These are phyloP conservation scores for Orthonevra nobilis DNA, from an alignment of 2,888 invertebrate species.

Conservation along the genomic window DNA sequence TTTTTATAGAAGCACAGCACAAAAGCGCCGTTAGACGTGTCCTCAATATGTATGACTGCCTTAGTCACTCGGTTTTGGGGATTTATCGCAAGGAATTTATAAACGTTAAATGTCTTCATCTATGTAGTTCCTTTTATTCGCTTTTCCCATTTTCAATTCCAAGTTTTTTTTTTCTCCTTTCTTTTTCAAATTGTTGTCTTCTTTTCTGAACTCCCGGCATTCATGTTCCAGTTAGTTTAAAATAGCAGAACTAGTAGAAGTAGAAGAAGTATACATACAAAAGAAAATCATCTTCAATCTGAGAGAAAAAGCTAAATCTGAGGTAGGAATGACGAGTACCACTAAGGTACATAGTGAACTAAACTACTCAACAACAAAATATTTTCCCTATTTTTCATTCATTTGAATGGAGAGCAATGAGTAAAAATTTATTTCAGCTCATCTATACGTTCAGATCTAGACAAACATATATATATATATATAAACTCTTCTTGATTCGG, in stretches of 20 bases:
- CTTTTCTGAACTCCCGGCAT: neutral
- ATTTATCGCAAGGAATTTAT: slow-evolving; percentile 54
- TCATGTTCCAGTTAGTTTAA: no score
- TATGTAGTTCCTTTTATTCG: slow-evolving; percentile 31
- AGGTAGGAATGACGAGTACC: slow-evolving; percentile 8
- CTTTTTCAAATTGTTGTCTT: slow-evolving; percentile 12
- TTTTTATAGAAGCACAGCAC: no score
- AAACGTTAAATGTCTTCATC: slow-evolving; percentile 59
- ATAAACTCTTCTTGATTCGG: slow-evolving; percentile 34
- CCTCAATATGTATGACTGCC: neutral
- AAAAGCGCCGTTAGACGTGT: no score
- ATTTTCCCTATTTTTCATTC: slow-evolving; percentile 62
- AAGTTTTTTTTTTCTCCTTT: neutral
- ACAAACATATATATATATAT: neutral
- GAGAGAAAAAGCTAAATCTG: slow-evolving; percentile 16
- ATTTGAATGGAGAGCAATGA: slow-evolving; percentile 66
- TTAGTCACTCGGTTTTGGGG: slow-evolving; percentile 32
- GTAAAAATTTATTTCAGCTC: slow-evolving; percentile 57
- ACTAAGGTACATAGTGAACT: slow-evolving; percentile 40
- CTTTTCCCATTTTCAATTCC: neutral
- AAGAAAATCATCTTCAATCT: slow-evolving; percentile 60
- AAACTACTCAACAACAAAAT: slow-evolving; percentile 62
- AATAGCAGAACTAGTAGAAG: no score
- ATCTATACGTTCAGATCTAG: slow-evolving; percentile 4
- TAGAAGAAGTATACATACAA: no score